phyloP scores from a whole-genome alignment of 2,888 invertebrate species.

The Ferdinandea cuprea region DNA sequence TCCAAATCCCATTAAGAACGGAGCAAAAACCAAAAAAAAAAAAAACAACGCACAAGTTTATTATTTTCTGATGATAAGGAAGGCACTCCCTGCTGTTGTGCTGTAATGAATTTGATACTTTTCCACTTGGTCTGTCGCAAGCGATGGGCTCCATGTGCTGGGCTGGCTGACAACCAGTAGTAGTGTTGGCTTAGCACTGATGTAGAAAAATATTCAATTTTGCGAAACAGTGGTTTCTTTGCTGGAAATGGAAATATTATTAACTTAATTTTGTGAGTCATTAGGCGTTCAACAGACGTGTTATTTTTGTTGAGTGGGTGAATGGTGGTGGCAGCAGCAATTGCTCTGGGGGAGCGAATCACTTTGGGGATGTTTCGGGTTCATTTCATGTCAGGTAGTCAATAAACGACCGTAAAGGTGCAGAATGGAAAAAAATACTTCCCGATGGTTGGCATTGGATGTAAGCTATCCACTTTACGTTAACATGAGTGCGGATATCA shows the following conservation, averaged over 20 bases:
- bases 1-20: slow-evolving; percentile 46
- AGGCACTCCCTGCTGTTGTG: not conserved
- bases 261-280: slow-evolving; percentile 31
- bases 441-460: not conserved
- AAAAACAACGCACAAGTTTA: not conserved
- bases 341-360: not conserved
- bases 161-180: not conserved
- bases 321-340: too few relatives aligned
- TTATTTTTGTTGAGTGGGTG: not conserved
- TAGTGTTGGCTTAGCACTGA: not conserved
- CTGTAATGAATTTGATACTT: slow-evolving; percentile 27
- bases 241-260: slow-evolving; percentile 31
- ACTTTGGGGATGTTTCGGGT: not conserved
- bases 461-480: too few relatives aligned
- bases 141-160: not conserved
- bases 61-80: not conserved
- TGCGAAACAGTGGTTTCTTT: slow-evolving; percentile 12
- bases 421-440: not conserved
- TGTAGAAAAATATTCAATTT: slow-evolving; percentile 33
- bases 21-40: not conserved
- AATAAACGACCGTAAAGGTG: not conserved
- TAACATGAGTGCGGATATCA: too few relatives aligned
- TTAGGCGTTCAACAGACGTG: slow-evolving; percentile 24
- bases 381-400: not conserved
- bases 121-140: not conserved